Evolutionary conservation across 2,888 invertebrate species (phyloP), one percentile per base, ranked within the genome.

Genomic region (Spodoptera littoralis): DNA sequence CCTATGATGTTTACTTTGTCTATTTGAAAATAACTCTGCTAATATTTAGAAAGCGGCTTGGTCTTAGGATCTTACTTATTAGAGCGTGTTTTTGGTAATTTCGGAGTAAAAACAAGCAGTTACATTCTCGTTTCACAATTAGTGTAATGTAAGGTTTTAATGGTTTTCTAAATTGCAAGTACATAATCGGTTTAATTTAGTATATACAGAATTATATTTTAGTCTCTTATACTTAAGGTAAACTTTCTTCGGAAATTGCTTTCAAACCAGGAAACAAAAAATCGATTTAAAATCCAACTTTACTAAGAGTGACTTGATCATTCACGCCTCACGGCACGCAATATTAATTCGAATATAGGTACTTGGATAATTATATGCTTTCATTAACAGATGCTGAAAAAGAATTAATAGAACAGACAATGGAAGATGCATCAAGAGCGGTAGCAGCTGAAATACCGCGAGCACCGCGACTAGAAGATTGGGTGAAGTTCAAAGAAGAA

Each of bases 371-470:
- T 18, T 18, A 18, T 9, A 36, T 36, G 36, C 6, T 9, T 36
- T 36, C 8, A 8, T 36, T 36, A 55, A 45, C 36, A 83, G 81
- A 80, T 70, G 76, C 73, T 9, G 87, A 88, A 43, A 79, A 80
- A 52, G 86, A 88, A 45, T 53, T 87, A 42, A 78, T 90, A 22
- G 84, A 87, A 55, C 79, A 84, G 43, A 85, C 89, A 0, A 78
- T 93, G 77, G 83, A 85, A 54, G 86, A 86, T 1, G 92, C 90
- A 0, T 83, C 87, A 41, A 84, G 91, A 45, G 80, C 88, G 0
- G 60, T 93, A 2, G 94, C 94, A 0, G 89, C 89, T 1, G 94
- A 94, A 66, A 94, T 94, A 58, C 94, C 94, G 0, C 82, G 87
- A 11, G 89, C 87, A 0, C 92, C 92, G 2, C 73, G 81, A 24